phyloP scores from a whole-genome alignment of 2,797 vertebrate genomes.

The Coilia nasus region DNA sequence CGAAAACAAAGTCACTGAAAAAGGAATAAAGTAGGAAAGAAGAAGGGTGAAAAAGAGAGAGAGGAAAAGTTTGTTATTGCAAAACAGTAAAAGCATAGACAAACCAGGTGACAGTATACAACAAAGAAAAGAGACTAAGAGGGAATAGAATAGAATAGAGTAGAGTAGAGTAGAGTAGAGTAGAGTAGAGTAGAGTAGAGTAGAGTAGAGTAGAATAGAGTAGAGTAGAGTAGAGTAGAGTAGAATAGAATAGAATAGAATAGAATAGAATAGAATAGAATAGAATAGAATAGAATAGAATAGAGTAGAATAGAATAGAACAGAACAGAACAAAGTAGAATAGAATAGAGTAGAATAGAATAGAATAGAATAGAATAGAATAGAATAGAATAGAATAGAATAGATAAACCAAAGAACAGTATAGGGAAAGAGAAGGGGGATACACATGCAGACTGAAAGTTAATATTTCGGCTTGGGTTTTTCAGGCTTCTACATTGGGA shows the following conservation, averaged over 20 bases:
- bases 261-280: too few relatives aligned
- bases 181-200: not conserved
- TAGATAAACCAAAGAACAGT: too few relatives aligned
- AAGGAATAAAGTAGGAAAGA: too few relatives aligned
- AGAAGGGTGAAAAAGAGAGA: too few relatives aligned
- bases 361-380: not conserved
- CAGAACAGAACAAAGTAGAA: constrained; percentile 4
- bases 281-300: too few relatives aligned
- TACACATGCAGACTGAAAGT: not conserved
- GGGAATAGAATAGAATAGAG: constrained; percentile 9
- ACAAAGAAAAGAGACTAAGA: too few relatives aligned
- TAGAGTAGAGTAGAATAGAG: not conserved
- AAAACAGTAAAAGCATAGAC: too few relatives aligned
- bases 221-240: not conserved
- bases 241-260: not conserved
- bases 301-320: constrained; percentile 5
- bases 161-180: not conserved
- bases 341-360: not conserved
- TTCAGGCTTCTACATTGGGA: constrained; percentile 59
- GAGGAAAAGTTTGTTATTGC: too few relatives aligned
- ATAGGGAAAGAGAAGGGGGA: not conserved
- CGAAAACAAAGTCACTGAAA: too few relatives aligned
- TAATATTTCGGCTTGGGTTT: constrained; percentile 29
- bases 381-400: not conserved
- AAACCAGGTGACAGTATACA: too few relatives aligned